Conservation (phyloP, 2,888 invertebrate genomes). For the Urechis unicinctus region DNA sequence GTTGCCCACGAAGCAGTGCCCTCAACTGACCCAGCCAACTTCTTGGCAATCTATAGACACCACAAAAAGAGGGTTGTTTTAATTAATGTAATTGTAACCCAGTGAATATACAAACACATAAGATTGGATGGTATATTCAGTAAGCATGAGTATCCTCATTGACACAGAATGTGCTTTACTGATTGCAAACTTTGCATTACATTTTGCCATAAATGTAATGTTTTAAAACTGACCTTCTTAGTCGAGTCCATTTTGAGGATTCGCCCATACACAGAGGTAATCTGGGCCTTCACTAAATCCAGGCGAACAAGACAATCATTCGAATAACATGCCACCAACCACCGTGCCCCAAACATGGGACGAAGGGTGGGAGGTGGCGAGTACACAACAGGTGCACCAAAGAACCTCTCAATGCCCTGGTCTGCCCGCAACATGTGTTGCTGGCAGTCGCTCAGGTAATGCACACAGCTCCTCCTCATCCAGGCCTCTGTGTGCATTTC, state of each 20-base stretch:
- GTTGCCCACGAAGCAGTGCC: slow-evolving; percentile 26
- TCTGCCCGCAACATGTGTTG: neutral
- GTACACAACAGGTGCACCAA: neutral
- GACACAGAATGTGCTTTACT: too few species aligned
- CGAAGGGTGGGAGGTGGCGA: slow-evolving; percentile 6
- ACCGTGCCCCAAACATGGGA: slow-evolving; percentile 16
- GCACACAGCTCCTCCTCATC: slow-evolving; percentile 7
- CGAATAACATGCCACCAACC: slow-evolving; percentile 22
- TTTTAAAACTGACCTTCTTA: slow-evolving; percentile 19
- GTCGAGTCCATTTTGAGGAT: slow-evolving; percentile 29
- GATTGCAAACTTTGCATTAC: too few species aligned
- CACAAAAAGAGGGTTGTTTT: too few species aligned
- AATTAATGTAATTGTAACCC: too few species aligned
- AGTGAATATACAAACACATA: too few species aligned
- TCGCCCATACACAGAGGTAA: slow-evolving; percentile 24
- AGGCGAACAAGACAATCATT: slow-evolving; percentile 19
- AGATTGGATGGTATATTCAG: too few species aligned
- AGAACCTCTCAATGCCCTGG: neutral
- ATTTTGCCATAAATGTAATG: too few species aligned
- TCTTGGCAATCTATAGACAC: too few species aligned
- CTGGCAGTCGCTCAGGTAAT: slow-evolving; percentile 14
- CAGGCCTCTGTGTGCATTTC: slow-evolving; percentile 21
- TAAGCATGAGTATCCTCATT: too few species aligned
- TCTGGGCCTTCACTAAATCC: slow-evolving; percentile 22
- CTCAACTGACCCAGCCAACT: slow-evolving; percentile 6